phyloP scores from a whole-genome alignment of 2,888 invertebrate species.

The Lasioglossum pauxillum region DNA sequence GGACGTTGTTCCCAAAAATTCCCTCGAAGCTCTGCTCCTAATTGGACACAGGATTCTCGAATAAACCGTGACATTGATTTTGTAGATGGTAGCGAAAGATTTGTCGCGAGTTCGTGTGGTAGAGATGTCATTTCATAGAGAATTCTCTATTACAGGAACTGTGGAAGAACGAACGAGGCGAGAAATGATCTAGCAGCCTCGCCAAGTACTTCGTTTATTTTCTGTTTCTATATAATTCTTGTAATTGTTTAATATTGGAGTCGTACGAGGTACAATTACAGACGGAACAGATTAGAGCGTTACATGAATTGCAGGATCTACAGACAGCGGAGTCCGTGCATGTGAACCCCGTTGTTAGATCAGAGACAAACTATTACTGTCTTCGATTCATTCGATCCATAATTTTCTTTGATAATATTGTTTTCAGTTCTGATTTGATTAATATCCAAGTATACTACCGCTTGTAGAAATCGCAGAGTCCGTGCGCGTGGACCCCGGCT shows the following conservation, averaged over 20 bases:
- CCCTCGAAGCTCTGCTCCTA: no score
- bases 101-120: neutral
- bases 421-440: no score
- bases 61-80: neutral
- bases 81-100: neutral
- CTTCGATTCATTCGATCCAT: neutral
- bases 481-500: neutral
- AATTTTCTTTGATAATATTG: neutral
- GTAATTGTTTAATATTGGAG: neutral
- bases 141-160: neutral
- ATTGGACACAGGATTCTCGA: neutral
- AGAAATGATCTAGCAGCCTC: neutral
- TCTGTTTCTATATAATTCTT: neutral
- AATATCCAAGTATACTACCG: no score
- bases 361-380: neutral
- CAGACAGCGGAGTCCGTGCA: neutral
- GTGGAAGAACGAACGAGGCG: neutral
- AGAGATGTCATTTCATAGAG: neutral
- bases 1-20: slow-evolving; percentile 19
- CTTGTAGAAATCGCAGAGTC: neutral
- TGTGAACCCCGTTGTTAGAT: neutral
- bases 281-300: no score
- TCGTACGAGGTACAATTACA: neutral
- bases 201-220: neutral
- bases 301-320: no score